Evolutionary conservation across 2,113 vertebrate genomes (phyloP).

Genomic region (human): GRCh38 chr12:114779001-114779500

Average conservation of each 20-base stretch:
- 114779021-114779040: not conserved
- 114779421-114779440: not conserved
- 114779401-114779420: not conserved
- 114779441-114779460: not conserved
- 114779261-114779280: not conserved
- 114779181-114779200: not conserved
- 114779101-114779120: not conserved
- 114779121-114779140: not conserved
- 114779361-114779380: not conserved
- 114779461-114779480: not conserved
- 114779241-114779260: not conserved
- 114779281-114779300: not conserved
- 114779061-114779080: slow-evolving; percentile 1
- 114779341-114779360: not conserved
- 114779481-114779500: not conserved
- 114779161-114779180: not conserved
- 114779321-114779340: not conserved
- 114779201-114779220: not conserved
- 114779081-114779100: not conserved
- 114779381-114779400: not conserved
- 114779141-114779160: not conserved
- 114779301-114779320: not conserved
- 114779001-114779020: too few relatives aligned
- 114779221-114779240: not conserved
- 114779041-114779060: not conserved